Base-by-base conservation (phyloP, 2,888 invertebrate genomes). In the Atethmia centrago region DNA sequence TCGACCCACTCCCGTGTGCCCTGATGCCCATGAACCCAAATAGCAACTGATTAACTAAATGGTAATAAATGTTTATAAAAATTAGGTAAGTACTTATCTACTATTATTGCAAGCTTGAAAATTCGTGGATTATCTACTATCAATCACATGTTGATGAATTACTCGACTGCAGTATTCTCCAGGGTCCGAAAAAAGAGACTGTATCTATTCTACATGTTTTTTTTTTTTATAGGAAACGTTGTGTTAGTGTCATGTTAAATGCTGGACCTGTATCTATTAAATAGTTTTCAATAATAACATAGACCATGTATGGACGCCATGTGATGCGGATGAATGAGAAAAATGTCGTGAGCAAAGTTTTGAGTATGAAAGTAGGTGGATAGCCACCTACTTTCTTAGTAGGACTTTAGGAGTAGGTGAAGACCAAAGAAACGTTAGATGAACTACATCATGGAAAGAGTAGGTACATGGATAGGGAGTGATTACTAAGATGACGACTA, bases 91-190 rank as follows among this genome's bases (percentile, higher is more conserved):
- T 36, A 59, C 10, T 2, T 42, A 42, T 36, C 9, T n/a, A 59
- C 2, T 9, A 61, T 61, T 5, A 59, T n/a, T 59, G 31, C 16
- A 49, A 67, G 28, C 25, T 55, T 36, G 12, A 0, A 19, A 21
- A 16, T 31, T 58, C 49, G 3, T 62, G 9, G n/a, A 47, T 55
- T 55, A 56, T 31, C 55, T 49, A 66, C 21, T 31, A 72, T 53
- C 49, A 62, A 70, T 56, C 31, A 55, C 31, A n/a, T 49, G 49
- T 19, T 70, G 40, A 55, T 76, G 12, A 76, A 49, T 69, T 42
- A 55, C 31, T 61, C 1, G 31, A 42, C 31, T 63, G 3, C 7
- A 25, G 47, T 58, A 45, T 62, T 71, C 71, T 45, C 10, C 21
- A 63, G 45, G 16, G 40, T 16, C 2, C 8, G 12, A 14, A 56